Evolutionary conservation across 2,113 vertebrate genomes (phyloP), one percentile per base, ranked within the genome.

Genomic region (Donacobius atricapilla): DNA sequence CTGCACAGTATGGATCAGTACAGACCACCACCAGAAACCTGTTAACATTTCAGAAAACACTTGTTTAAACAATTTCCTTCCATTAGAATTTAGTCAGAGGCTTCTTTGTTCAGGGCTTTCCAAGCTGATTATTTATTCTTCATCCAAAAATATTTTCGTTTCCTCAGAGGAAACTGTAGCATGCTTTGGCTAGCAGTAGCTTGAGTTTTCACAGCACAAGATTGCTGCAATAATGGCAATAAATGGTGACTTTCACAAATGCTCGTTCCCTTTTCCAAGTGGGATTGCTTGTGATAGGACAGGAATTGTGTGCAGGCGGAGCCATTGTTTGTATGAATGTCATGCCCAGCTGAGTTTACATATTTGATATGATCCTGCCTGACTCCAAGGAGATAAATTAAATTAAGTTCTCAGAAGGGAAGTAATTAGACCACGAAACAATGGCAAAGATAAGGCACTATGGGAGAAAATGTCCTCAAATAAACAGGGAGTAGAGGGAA

Each of bases 311-410:
- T 31, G 28, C 75, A 81, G 76, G 65, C 2, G 0, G 65, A 54
- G 65, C 56, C 0, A 1, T 39, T 81, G 61, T 92, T 93, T 86
- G 37, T 83, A 51, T 71, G 79, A 77, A 80, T 77, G 71, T 77
- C 84, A 39, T 71, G 71, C 64, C 54, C 83, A 88, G 56, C 93
- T 83, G 85, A 95, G 88, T 97, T 95, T 96, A 93, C 92, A 63
- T 93, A 54, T 88, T 94, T 88, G 84, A 83, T 92, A 77, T 1
- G 35, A 90, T 93, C 79, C 94, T 94, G 60, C 84, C 76, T 92
- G 87, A 90, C 92, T 96, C 94, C 72, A 92, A 93, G 91, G 90
- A 95, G 87, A 94, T 91, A 96, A 93, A 94, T 96, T 87, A 94
- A 95, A 95, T 96, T 94, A 95, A 84, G 63, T 82, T 94, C 84